phyloP scores from a whole-genome alignment of 2,888 invertebrate genomes.

The Bhutanitis thaidina region DNA sequence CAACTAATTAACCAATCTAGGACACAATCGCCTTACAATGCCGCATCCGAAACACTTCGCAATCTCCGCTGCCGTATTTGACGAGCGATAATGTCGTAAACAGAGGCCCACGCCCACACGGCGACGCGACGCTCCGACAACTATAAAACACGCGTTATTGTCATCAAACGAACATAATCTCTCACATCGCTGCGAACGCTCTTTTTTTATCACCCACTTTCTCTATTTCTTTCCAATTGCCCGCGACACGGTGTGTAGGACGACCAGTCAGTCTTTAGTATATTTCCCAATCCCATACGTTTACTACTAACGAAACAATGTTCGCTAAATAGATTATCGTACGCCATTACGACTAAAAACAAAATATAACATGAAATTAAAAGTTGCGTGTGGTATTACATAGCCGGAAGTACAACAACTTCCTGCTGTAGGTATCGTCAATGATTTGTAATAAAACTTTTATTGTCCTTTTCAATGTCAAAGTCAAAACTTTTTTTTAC shows the following conservation, averaged over 20 bases:
- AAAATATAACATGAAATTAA: too few relatives aligned
- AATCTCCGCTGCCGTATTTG: constrained; percentile 17
- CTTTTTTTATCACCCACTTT: constrained; percentile 13
- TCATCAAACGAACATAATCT: constrained; percentile 38
- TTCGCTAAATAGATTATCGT: too few relatives aligned
- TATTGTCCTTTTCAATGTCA: too few relatives aligned
- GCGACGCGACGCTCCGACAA: constrained; percentile 13
- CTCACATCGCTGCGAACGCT: background rate
- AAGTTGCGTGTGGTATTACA: too few relatives aligned
- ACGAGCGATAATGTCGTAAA: constrained; percentile 49
- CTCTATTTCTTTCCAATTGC: background rate
- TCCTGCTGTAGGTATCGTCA: too few relatives aligned
- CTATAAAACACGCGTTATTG: constrained; percentile 59
- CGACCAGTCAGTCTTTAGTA: constrained; percentile 7
- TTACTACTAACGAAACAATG: too few relatives aligned
- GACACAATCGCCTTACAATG: constrained; percentile 6
- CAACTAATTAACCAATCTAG: too few relatives aligned
- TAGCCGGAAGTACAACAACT: too few relatives aligned
- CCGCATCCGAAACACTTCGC: constrained; percentile 34
- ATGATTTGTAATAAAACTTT: too few relatives aligned
- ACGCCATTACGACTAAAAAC: too few relatives aligned
- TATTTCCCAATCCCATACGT: background rate
- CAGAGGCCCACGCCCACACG: constrained; percentile 48
- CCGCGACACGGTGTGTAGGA: background rate
- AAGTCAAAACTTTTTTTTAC: too few relatives aligned